Base-by-base conservation (phyloP, 2,113 vertebrate genomes). In the Petroica traversi region DNA sequence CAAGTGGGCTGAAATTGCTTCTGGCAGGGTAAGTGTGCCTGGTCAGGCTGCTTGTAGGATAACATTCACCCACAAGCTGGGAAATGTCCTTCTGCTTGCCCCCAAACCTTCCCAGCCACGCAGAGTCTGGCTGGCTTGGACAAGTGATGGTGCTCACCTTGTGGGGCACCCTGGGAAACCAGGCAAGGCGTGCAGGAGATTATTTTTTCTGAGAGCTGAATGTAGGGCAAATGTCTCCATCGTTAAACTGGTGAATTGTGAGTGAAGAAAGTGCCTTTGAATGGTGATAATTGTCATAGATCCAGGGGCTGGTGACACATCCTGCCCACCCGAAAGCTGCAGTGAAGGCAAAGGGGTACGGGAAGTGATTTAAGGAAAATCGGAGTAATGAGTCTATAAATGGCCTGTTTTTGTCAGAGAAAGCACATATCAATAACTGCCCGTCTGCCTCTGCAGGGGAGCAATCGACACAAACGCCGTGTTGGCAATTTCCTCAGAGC, bases 1-100 rank as follows among this genome's bases (percentile, higher is more conserved):
- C 1, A 1, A 68, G 67, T 0, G 1, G 25, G 19, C n/a, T 55
- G 45, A 8, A 46, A 11, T 31, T 34, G 17, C 20, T 69, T 72
- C 22, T 58, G 41, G 19, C 0, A 15, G 61, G 34, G 9, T 23
- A 48, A 64, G 7, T 0, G 12, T 41, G 28, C 8, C 26, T 33
- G 66, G 14, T 5, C 17, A 23, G 26, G 71, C 8, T 31, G 1
- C 5, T 71, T 31, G 10, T 3, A n/a, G 64, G 49, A 2, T 9
- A 51, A 25, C 11, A 22, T 5, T 31, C 15, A 5, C 41, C 19
- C 28, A 8, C 11, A 3, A n/a, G 19, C 13, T 58, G 67, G 29
- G 57, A 12, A 0, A 0, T 3, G 1, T 59, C 19, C 64, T 74
- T 6, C 48, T 82, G 46, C 51, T 82, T 79, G 43, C 34, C 29